phyloP scores from a whole-genome alignment of 2,113 vertebrate genomes.

The Podiceps cristatus region DNA sequence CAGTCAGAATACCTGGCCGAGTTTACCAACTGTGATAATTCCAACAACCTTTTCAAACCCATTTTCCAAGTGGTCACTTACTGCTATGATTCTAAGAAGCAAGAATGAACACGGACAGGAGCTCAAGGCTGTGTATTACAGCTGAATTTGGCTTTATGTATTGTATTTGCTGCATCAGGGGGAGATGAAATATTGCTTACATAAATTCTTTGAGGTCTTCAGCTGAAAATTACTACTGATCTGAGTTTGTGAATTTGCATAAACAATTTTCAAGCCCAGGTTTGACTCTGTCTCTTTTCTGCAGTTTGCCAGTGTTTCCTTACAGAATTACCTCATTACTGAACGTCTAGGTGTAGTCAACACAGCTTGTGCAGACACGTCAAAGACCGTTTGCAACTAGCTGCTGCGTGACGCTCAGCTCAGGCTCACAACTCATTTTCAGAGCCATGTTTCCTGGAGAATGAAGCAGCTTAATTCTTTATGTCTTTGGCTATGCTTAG shows the following conservation, averaged over 20 bases:
- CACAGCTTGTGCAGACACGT: slow-evolving; percentile 14
- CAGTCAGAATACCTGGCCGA: not conserved
- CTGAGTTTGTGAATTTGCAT: not conserved
- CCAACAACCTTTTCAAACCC: not conserved
- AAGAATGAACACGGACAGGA: not conserved
- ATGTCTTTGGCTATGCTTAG: not conserved
- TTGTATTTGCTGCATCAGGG: not conserved
- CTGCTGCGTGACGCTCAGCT: not conserved
- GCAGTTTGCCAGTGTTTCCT: not conserved
- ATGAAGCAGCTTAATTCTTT: not conserved
- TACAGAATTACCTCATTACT: not conserved
- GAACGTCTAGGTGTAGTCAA: not conserved
- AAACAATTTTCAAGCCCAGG: not conserved
- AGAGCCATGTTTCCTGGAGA: not conserved
- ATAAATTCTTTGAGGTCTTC: slow-evolving; percentile 2
- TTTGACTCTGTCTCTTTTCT: not conserved
- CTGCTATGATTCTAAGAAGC: not conserved
- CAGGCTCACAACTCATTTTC: not conserved
- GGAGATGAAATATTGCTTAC: not conserved
- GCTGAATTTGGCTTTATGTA: not conserved
- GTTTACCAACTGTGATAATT: not conserved
- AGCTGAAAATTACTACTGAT: not conserved
- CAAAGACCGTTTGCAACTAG: not conserved
- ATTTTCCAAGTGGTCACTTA: not conserved
- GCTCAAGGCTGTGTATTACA: not conserved